Base-by-base conservation (phyloP, 2,888 invertebrate species). In the Thyatira batis region DNA sequence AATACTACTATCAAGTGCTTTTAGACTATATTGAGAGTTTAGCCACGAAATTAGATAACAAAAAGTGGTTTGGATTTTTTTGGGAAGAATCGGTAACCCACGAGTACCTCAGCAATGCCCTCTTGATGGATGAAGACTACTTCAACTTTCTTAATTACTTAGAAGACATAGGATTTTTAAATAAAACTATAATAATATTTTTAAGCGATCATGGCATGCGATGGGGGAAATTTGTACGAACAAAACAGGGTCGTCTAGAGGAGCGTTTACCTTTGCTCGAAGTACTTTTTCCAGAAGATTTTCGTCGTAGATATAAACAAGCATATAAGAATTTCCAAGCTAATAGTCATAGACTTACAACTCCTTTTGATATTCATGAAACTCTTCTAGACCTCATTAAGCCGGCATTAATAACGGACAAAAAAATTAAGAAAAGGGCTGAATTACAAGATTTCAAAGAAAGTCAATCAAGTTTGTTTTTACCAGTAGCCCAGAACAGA, bases 191-290 rank as follows among this genome's bases (percentile, higher is more conserved):
- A n/a, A 57, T 95, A 20, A 83, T 97, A 33, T 80, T 96, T 9
- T 92, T 97, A 89, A 97, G 97, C 78, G 98, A 98, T 78, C 98
- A 98, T 73, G 98, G 98, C 0, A 94, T 97, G 61, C 92, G 98
- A 57, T 97, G 95, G 94, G 98, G 97, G 0, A 89, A 90, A 1
- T 96, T 97, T 62, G 92, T 96, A 2, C 87, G 92, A 53, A 97
- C 97, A 0, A 95, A 95, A 77, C 96, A 97, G 82, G 96, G 96
- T 0, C 92, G 94, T 71, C 92, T 97, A 73, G 98, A 98, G 84
- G 97, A 96, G 79, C 93, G 97, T 45, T 91, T 97, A 52, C 98
- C 98, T 0, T 94, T 97, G 60, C 85, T 97, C 13, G 94, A 94
- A 67, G 73, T 96, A 0, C 80, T 94, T 4, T 85, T 96, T 50